phyloP scores from a whole-genome alignment of 2,888 invertebrate genomes.

The Rhagium mordax region DNA sequence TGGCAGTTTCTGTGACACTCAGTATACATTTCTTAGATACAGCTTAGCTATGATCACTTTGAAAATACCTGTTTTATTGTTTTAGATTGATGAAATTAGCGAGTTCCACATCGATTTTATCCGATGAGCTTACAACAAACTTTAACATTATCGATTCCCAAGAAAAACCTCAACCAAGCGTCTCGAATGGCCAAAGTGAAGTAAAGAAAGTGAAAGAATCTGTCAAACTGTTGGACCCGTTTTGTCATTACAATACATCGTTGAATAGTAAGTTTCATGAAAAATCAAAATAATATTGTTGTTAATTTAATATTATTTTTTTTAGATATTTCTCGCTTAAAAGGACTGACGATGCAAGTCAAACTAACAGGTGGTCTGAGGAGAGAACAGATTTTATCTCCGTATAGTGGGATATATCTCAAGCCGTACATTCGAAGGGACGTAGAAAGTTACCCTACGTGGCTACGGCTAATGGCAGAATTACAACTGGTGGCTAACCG shows the following conservation, averaged over 20 bases:
- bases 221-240: conserved; percentile 62
- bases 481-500: conserved; percentile 74
- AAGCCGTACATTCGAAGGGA: conserved; percentile 91
- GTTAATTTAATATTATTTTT: too few species aligned
- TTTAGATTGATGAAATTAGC: conserved; percentile 56
- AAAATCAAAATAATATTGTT: neutral
- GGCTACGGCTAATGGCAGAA: conserved; percentile 82
- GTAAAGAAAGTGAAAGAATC: conserved; percentile 38
- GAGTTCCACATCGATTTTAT: conserved; percentile 42
- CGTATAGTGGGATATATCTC: conserved; percentile 80
- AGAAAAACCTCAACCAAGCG: conserved; percentile 27
- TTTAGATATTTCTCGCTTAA: conserved; percentile 58
- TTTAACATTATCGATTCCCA: conserved; percentile 35
- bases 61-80: too few species aligned
- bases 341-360: conserved; percentile 54
- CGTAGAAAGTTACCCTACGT: conserved; percentile 76
- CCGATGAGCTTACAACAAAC: conserved; percentile 51
- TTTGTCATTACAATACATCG: conserved; percentile 68
- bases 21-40: too few species aligned
- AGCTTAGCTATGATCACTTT: too few species aligned
- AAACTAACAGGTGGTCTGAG: conserved; percentile 65
- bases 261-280: conserved; percentile 59
- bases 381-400: conserved; percentile 75
- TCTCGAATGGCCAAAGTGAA: conserved; percentile 16
- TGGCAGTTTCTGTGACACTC: too few species aligned